Conservation (phyloP, 2,113 vertebrate species). For the Eonycteris spelaea region DNA sequence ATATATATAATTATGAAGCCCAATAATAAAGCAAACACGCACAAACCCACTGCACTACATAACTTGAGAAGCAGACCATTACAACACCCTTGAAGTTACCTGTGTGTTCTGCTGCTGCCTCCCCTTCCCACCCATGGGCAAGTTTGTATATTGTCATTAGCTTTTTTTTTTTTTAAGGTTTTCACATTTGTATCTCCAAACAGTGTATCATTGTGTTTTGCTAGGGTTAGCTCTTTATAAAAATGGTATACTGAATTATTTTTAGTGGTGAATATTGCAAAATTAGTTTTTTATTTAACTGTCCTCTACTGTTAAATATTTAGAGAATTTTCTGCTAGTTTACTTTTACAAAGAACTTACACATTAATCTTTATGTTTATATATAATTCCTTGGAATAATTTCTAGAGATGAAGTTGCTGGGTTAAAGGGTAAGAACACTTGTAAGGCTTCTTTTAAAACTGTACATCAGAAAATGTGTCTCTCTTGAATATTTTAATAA, state of each 20-base stretch:
- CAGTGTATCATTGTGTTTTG: not conserved
- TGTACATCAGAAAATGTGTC: not conserved
- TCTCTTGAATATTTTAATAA: constrained; percentile 36
- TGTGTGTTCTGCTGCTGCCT: not conserved
- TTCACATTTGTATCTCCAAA: not conserved
- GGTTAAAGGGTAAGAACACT: constrained; percentile 31
- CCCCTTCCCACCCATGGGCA: not conserved
- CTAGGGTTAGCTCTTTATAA: constrained; percentile 15
- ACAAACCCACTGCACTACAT: not conserved
- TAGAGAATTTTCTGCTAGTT: constrained; percentile 1
- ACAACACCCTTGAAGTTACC: not conserved
- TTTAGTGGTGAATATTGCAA: constrained; percentile 22
- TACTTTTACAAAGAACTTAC: not conserved
- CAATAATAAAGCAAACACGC: not conserved
- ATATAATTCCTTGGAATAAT: not conserved
- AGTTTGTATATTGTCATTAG: not conserved
- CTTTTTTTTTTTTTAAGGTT: not conserved
- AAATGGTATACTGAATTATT: not conserved
- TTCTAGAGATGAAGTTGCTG: constrained; percentile 20
- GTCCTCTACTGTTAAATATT: not conserved
- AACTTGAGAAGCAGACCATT: not conserved
- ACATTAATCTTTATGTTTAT: not conserved
- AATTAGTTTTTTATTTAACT: not conserved
- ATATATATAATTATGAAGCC: not conserved
- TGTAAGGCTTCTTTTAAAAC: not conserved